phyloP scores from a whole-genome alignment of 2,797 vertebrate genomes.

The Sebastes baramenuke region DNA sequence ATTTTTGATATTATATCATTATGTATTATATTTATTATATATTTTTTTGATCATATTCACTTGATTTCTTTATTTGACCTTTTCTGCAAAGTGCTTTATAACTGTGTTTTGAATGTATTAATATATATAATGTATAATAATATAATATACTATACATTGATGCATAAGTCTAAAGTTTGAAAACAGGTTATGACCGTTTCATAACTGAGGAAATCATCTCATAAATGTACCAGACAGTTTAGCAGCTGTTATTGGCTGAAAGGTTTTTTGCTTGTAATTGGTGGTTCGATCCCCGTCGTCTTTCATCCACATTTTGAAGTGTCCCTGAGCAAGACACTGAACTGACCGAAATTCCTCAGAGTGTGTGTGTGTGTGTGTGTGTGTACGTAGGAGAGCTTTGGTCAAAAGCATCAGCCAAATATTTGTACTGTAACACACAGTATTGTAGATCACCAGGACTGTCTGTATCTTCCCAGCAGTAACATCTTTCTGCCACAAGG shows the following conservation, averaged over 20 bases:
- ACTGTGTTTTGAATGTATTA: neutral
- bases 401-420: neutral
- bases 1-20: neutral
- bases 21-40: neutral
- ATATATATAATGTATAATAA: neutral
- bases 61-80: neutral
- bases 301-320: neutral
- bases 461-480: neutral
- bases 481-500: conserved; percentile 36
- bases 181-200: neutral
- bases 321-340: neutral
- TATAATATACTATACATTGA: neutral
- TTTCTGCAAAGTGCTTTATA: neutral
- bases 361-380: neutral
- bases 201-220: neutral
- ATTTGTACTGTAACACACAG: no score
- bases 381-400: neutral
- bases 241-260: neutral
- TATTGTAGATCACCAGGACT: neutral
- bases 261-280: neutral
- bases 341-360: neutral
- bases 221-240: neutral
- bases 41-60: neutral
- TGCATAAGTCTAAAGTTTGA: neutral
- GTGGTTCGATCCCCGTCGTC: neutral